phyloP scores from a whole-genome alignment of 2,888 invertebrate species.

The Orthosia gothica region DNA sequence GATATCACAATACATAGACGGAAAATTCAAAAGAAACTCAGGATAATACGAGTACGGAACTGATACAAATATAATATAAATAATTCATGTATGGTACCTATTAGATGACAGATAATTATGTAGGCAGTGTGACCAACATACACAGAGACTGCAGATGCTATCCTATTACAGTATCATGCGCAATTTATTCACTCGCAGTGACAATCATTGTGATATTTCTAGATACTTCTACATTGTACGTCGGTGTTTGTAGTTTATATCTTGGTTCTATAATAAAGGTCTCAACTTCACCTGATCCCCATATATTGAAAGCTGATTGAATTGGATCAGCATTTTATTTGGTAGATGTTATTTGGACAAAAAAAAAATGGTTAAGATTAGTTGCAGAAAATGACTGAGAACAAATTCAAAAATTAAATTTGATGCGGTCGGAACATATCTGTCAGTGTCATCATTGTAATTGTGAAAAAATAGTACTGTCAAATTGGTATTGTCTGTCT shows the following conservation, averaged over 20 bases:
- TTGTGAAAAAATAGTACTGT: too few relatives aligned
- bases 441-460: too few relatives aligned
- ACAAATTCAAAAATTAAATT: too few relatives aligned
- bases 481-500: too few relatives aligned
- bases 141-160: conserved; percentile 35
- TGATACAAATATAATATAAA: conserved; percentile 28
- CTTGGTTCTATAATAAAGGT: not conserved
- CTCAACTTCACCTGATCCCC: not conserved
- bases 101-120: conserved; percentile 39
- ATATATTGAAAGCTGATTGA: not conserved
- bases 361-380: not conserved
- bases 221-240: conserved; percentile 14
- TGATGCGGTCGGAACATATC: too few relatives aligned
- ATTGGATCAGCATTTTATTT: not conserved
- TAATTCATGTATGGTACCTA: conserved; percentile 48
- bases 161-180: conserved; percentile 48
- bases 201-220: conserved; percentile 35
- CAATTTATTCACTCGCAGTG: conserved; percentile 25
- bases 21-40: conserved; percentile 28
- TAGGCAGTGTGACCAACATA: not conserved
- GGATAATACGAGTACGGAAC: conserved; percentile 28
- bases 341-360: not conserved
- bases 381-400: too few relatives aligned
- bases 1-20: not conserved
- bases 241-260: not conserved